phyloP scores from a whole-genome alignment of 2,888 invertebrate genomes.

The Philopedon plagiatum region DNA sequence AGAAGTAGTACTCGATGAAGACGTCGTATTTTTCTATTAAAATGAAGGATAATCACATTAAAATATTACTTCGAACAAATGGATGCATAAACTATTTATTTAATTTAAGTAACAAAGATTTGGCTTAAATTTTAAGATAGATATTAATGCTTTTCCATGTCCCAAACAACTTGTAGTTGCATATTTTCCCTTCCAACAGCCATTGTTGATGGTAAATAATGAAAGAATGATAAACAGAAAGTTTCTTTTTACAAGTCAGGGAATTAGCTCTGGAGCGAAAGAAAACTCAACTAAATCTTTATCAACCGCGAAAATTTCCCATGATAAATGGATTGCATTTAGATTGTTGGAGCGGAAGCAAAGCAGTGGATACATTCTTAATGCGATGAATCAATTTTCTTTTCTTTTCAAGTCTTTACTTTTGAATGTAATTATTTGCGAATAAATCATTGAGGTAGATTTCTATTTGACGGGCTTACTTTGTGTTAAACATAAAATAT shows the following conservation, averaged over 20 bases:
- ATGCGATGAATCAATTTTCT: conserved; percentile 58
- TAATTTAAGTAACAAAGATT: too few species aligned
- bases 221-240: conserved; percentile 38
- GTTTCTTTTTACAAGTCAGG: conserved; percentile 29
- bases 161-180: too few species aligned
- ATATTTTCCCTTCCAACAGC: neutral
- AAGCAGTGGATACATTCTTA: conserved; percentile 64
- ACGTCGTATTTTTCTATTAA: too few species aligned
- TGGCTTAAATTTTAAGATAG: too few species aligned
- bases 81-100: too few species aligned
- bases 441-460: conserved; percentile 62
- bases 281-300: conserved; percentile 68
- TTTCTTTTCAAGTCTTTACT: conserved; percentile 58
- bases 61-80: too few species aligned
- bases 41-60: too few species aligned
- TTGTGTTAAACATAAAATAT: conserved; percentile 10
- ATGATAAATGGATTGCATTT: conserved; percentile 68
- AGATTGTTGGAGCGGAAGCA: conserved; percentile 58
- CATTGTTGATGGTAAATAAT: conserved; percentile 17
- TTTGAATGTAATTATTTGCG: conserved; percentile 66
- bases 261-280: conserved; percentile 51
- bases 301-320: conserved; percentile 66
- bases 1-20: too few species aligned
- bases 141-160: too few species aligned
- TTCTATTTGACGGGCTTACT: conserved; percentile 32